A percentile compares a stretch with the other conserved stretches of the same genome.
phyloP scores from a whole-genome alignment of 2,888 invertebrate species.

The Oscheius sp. region DNA sequence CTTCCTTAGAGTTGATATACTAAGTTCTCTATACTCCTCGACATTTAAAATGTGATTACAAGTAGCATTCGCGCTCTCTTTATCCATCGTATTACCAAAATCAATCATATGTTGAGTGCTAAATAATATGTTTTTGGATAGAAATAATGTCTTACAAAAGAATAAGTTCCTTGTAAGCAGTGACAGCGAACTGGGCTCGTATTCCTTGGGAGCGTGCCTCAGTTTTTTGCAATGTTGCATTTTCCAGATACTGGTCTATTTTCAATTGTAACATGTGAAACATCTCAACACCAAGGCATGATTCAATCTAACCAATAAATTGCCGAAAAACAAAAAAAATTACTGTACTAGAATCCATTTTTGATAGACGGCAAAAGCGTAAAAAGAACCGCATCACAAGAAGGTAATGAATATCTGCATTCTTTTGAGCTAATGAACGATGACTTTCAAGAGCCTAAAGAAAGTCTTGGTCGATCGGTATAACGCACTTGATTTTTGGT shows the following conservation, averaged over 20 bases:
- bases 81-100: conserved; percentile 39
- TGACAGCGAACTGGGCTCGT: conserved; percentile 84
- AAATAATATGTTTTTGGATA: not conserved
- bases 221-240: conserved; percentile 77
- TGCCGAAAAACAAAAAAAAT: not conserved
- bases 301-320: conserved; percentile 25
- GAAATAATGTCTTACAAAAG: conserved; percentile 79
- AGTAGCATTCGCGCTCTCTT: conserved; percentile 42
- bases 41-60: conserved; percentile 60
- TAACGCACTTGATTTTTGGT: conserved; percentile 83
- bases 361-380: conserved; percentile 53
- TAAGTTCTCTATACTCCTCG: conserved; percentile 68
- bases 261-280: conserved; percentile 95
- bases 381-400: conserved; percentile 54
- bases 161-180: conserved; percentile 85
- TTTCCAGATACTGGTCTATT: conserved; percentile 75
- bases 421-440: conserved; percentile 41
- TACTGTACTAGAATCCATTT: conserved; percentile 44
- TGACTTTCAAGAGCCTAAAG: conserved; percentile 41
- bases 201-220: conserved; percentile 52
- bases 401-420: conserved; percentile 61
- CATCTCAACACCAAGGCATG: conserved; percentile 86
- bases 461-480: too few relatives aligned
- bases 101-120: conserved; percentile 45
- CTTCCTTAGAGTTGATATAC: conserved; percentile 47